Percentiles rank a stretch among this genome's conserved stretches.
Evolutionary conservation across 2,113 vertebrate genomes (phyloP).

Genomic region (Rhabdornis inornatus): DNA sequence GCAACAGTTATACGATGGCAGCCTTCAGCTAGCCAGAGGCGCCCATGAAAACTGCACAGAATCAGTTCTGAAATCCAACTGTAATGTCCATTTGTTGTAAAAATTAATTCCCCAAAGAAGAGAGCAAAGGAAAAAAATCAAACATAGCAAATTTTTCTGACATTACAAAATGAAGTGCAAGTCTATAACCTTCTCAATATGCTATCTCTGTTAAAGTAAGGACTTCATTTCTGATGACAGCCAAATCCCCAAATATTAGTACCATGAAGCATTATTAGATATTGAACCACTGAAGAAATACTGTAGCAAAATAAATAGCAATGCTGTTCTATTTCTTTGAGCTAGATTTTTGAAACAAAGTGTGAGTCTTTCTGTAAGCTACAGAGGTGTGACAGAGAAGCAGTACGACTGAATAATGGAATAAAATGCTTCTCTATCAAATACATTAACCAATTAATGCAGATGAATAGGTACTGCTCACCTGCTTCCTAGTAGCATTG

Average conservation of each 20-base stretch:
- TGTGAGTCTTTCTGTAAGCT: neutral
- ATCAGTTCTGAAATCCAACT: slow-evolving; percentile 62
- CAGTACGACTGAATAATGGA: neutral
- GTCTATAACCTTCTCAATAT: slow-evolving; percentile 53
- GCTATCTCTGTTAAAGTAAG: slow-evolving; percentile 61
- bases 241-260: slow-evolving; percentile 45
- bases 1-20: slow-evolving; percentile 46
- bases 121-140: slow-evolving; percentile 69
- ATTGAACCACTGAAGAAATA: slow-evolving; percentile 10
- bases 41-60: slow-evolving; percentile 44
- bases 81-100: slow-evolving; percentile 72
- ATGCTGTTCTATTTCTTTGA: neutral
- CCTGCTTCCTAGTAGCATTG: neutral
- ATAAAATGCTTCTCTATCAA: neutral
- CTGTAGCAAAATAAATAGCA: neutral
- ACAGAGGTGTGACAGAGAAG: neutral
- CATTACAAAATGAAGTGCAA: slow-evolving; percentile 65
- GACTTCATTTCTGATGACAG: slow-evolving; percentile 60
- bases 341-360: neutral
- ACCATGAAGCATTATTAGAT: neutral
- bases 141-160: slow-evolving; percentile 73
- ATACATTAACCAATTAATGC: neutral
- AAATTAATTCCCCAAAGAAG: slow-evolving; percentile 71
- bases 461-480: neutral
- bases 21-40: slow-evolving; percentile 74